Evolutionary conservation across 2,888 invertebrate species (phyloP).

Genomic region (Polia nebulosa): DNA sequence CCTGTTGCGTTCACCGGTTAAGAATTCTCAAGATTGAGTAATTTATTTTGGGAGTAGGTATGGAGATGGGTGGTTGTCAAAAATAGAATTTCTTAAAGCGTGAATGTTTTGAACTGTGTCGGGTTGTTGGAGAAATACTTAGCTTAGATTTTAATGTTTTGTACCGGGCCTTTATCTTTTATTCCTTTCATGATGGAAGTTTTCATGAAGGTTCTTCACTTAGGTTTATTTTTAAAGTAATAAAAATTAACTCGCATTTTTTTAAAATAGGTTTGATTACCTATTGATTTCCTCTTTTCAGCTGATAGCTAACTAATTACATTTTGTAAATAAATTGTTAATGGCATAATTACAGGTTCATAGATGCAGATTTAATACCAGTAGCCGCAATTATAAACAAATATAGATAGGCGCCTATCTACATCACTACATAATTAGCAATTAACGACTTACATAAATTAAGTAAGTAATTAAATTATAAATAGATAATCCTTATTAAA

Average conservation of each 20-base stretch:
- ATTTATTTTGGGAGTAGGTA: conserved; percentile 42
- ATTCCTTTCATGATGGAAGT: neutral
- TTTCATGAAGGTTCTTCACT: too few relatives aligned
- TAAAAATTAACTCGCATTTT: too few relatives aligned
- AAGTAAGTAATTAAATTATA: conserved; percentile 33
- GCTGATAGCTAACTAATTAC: neutral
- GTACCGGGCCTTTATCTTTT: neutral
- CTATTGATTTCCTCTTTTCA: neutral
- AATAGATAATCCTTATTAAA: conserved; percentile 30
- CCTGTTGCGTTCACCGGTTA: conserved; percentile 59
- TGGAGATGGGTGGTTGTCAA: conserved; percentile 19
- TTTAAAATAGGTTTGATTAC: too few relatives aligned
- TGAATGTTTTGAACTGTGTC: conserved; percentile 8
- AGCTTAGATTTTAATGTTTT: neutral
- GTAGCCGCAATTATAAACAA: conserved; percentile 33
- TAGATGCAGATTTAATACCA: conserved; percentile 18
- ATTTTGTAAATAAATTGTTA: neutral
- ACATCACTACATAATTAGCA: conserved; percentile 29
- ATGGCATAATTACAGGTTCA: conserved; percentile 4
- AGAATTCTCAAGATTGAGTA: conserved; percentile 52
- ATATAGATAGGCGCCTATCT: conserved; percentile 22
- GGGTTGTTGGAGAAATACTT: conserved; percentile 10
- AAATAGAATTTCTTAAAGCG: conserved; percentile 37
- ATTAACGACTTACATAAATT: conserved; percentile 34
- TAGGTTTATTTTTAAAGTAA: too few relatives aligned